Evolutionary conservation across 2,888 invertebrate genomes (phyloP).

Genomic region (Chesias legatella): DNA sequence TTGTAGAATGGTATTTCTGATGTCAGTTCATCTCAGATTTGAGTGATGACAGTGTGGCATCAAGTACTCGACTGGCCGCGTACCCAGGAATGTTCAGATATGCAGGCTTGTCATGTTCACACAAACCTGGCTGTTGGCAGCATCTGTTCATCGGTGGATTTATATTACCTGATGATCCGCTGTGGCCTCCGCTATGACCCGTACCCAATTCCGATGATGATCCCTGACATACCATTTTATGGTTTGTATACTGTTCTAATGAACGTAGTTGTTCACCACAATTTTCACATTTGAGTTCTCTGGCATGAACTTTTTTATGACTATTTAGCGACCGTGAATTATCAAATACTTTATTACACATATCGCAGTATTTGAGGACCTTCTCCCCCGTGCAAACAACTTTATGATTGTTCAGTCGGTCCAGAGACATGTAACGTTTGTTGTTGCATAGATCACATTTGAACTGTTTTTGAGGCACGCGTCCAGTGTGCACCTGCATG

Average conservation of each 20-base stretch:
- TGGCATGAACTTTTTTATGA: slow-evolving; percentile 77
- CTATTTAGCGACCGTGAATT: slow-evolving; percentile 77
- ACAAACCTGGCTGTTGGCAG: slow-evolving; percentile 72
- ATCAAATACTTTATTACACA: slow-evolving; percentile 79
- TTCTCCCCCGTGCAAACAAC: slow-evolving; percentile 77
- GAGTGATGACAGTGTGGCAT: slow-evolving; percentile 71
- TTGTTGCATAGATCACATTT: slow-evolving; percentile 79
- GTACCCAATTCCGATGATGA: slow-evolving; percentile 52
- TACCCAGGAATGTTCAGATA: slow-evolving; percentile 77
- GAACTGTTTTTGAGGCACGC: slow-evolving; percentile 77
- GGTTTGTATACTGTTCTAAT: slow-evolving; percentile 74
- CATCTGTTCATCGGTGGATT: slow-evolving; percentile 54
- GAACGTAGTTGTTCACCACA: slow-evolving; percentile 77
- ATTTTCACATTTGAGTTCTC: slow-evolving; percentile 74
- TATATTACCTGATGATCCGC: slow-evolving; percentile 34
- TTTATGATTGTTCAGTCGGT: slow-evolving; percentile 76
- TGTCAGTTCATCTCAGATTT: slow-evolving; percentile 76
- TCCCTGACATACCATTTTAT: slow-evolving; percentile 72
- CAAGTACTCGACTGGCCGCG: slow-evolving; percentile 67
- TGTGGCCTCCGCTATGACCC: slow-evolving; percentile 48
- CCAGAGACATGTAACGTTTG: slow-evolving; percentile 76
- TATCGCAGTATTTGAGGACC: slow-evolving; percentile 75
- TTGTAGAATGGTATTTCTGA: slow-evolving; percentile 35
- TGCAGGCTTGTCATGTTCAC: slow-evolving; percentile 77
- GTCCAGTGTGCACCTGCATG: slow-evolving; percentile 79